phyloP scores from a whole-genome alignment of 2,888 invertebrate genomes.

The Seira musarum region DNA sequence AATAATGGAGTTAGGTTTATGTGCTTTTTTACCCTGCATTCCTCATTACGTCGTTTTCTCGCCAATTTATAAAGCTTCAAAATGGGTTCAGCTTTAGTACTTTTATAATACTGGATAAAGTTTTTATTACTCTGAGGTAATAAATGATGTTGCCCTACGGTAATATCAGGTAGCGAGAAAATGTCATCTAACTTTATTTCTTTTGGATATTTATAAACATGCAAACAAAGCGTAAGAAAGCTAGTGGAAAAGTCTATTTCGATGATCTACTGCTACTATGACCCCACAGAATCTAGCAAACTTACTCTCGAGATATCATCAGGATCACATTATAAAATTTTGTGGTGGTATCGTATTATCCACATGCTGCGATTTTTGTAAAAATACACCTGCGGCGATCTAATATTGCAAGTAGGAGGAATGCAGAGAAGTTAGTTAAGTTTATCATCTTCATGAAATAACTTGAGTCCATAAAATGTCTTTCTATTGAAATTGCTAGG shows the following conservation, averaged over 20 bases:
- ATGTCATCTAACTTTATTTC: background rate
- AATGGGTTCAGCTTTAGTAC: background rate
- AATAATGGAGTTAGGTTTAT: background rate
- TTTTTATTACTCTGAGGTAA: background rate
- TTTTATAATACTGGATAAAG: slow-evolving; percentile 5
- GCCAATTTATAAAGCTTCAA: background rate
- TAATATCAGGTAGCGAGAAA: background rate
- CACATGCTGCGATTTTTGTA: background rate
- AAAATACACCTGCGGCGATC: background rate
- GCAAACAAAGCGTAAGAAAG: background rate
- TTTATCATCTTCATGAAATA: background rate
- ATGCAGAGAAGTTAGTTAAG: background rate
- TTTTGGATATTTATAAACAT: background rate
- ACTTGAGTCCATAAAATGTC: background rate
- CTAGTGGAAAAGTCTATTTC: background rate
- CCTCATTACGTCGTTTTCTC: slow-evolving; percentile 4
- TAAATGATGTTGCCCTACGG: background rate
- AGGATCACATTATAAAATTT: slow-evolving; percentile 9
- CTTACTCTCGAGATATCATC: background rate
- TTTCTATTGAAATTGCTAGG: background rate
- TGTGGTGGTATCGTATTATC: background rate
- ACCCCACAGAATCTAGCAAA: too few relatives aligned
- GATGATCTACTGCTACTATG: background rate
- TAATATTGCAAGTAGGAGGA: too few relatives aligned
- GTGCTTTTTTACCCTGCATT: background rate